Conservation (phyloP, 1,140 invertebrate genomes). For the Papilio machaon region DNA sequence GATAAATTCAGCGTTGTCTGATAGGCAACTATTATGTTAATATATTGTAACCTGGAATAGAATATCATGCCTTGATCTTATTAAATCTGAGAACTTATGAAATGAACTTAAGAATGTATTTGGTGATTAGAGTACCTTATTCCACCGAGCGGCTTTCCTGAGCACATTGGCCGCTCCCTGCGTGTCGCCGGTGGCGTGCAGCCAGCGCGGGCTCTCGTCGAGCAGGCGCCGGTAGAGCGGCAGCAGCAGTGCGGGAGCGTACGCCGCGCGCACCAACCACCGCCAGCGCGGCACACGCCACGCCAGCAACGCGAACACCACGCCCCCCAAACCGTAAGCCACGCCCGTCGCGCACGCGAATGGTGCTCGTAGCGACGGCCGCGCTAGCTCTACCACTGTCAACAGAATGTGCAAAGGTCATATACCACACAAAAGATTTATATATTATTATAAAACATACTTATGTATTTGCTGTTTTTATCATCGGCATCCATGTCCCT, state of each 20-base stretch:
- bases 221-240: constrained; percentile 65
- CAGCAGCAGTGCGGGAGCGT: constrained; percentile 67
- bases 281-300: constrained; percentile 61
- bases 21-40: background rate
- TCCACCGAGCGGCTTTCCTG: constrained; percentile 63
- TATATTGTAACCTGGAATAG: background rate
- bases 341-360: constrained; percentile 71
- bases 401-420: background rate
- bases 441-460: too few species aligned
- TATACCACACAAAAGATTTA: too few species aligned
- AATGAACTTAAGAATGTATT: too few species aligned
- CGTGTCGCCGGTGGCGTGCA: constrained; percentile 82
- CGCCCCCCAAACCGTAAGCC: constrained; percentile 68
- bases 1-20: too few species aligned
- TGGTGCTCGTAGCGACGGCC: constrained; percentile 62
- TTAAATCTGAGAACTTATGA: background rate
- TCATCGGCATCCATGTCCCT: too few species aligned
- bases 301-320: constrained; percentile 61
- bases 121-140: constrained; percentile 55
- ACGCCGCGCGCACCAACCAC: constrained; percentile 53
- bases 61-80: background rate
- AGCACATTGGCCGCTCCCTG: constrained; percentile 46
- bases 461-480: too few species aligned
- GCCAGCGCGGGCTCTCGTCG: constrained; percentile 83
- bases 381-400: constrained; percentile 69